Conservation (phyloP, 2,113 vertebrate genomes). For the Engystomops pustulosus region DNA sequence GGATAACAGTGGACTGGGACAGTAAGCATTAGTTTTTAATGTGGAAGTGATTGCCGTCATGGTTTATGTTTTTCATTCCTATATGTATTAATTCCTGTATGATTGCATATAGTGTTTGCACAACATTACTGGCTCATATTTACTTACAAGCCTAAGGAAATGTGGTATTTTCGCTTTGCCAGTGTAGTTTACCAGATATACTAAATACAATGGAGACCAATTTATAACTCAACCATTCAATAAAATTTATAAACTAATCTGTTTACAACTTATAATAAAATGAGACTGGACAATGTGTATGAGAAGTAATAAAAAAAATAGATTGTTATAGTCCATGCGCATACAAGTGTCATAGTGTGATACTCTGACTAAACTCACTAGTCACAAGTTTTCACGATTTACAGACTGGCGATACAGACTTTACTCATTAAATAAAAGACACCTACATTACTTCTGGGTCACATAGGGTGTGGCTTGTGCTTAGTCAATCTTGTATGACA, state of each 20-base stretch:
- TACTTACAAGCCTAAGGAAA: too few relatives aligned
- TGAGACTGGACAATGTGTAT: not conserved
- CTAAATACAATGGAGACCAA: not conserved
- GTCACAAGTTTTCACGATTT: slow-evolving; percentile 28
- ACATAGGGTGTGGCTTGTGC: not conserved
- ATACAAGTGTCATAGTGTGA: not conserved
- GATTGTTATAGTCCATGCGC: not conserved
- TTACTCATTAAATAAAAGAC: not conserved
- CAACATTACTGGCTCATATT: too few relatives aligned
- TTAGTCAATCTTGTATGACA: not conserved
- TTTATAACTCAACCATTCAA: not conserved
- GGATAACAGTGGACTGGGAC: too few relatives aligned
- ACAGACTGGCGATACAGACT: not conserved
- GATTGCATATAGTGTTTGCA: too few relatives aligned
- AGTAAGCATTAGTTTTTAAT: too few relatives aligned
- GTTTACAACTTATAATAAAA: not conserved
- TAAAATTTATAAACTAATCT: not conserved
- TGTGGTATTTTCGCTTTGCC: too few relatives aligned
- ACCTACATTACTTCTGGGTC: not conserved
- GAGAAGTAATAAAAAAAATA: not conserved
- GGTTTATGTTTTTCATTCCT: too few relatives aligned
- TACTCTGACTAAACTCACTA: slow-evolving; percentile 39
- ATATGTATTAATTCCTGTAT: too few relatives aligned
- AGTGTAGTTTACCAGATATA: not conserved
- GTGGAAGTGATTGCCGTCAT: too few relatives aligned